Conservation (phyloP, 2,888 invertebrate genomes). For the Achlya flavicornis region DNA sequence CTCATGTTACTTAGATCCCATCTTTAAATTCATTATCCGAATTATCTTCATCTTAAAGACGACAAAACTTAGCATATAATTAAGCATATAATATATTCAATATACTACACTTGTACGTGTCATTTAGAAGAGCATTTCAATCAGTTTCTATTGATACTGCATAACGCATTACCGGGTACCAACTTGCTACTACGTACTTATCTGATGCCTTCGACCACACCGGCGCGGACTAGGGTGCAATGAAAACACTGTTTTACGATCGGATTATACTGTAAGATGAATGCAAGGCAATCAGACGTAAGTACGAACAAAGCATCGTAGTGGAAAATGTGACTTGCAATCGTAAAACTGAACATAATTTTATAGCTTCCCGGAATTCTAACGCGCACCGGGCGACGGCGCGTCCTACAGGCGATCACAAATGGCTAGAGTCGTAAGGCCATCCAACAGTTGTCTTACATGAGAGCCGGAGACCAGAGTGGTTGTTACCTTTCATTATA, state of each 20-base stretch:
- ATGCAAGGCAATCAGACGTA: constrained; percentile 74
- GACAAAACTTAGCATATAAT: no score
- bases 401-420: constrained; percentile 55
- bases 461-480: constrained; percentile 32
- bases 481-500: constrained; percentile 59
- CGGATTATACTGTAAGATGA: constrained; percentile 76
- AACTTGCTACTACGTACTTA: constrained; percentile 5
- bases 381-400: constrained; percentile 52
- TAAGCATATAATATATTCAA: no score
- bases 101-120: no score
- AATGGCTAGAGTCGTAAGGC: constrained; percentile 54
- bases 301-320: constrained; percentile 75
- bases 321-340: constrained; percentile 77
- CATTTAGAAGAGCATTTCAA: no score
- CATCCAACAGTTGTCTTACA: constrained; percentile 49
- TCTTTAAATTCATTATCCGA: no score
- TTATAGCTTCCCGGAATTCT: constrained; percentile 73
- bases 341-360: constrained; percentile 76
- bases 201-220: constrained; percentile 35
- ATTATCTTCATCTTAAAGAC: no score
- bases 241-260: constrained; percentile 71
- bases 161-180: background rate
- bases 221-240: constrained; percentile 47
- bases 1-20: no score
- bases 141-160: no score